Evolutionary conservation across 2,113 vertebrate species (phyloP).

Genomic region (Mus pahari): DNA sequence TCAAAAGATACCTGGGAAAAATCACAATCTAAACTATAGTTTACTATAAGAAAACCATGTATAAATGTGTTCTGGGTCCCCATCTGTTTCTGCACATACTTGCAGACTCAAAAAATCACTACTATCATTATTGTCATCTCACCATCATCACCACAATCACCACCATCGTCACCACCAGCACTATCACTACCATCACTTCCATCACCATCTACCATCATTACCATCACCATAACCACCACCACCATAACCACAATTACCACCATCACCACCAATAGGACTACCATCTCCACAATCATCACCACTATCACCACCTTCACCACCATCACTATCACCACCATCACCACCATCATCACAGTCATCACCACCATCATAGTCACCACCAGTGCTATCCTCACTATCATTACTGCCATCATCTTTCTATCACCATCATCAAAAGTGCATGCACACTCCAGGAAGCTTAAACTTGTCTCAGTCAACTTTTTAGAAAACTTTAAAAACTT

Average conservation of each 20-base stretch:
- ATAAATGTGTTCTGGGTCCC: not conserved
- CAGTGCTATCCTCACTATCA: too few relatives aligned
- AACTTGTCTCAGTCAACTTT: not conserved
- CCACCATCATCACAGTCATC: not conserved
- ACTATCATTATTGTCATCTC: not conserved
- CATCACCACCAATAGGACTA: not conserved
- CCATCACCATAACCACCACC: too few relatives aligned
- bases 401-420: not conserved
- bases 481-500: not conserved
- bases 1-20: not conserved
- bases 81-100: accelerated
- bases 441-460: too few relatives aligned
- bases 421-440: not conserved
- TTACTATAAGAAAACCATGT: not conserved
- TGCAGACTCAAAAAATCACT: not conserved
- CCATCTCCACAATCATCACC: accelerated
- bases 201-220: not conserved
- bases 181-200: accelerated
- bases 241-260: accelerated
- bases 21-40: not conserved
- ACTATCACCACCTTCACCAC: not conserved
- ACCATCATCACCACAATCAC: not conserved
- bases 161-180: accelerated
- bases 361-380: not conserved
- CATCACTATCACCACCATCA: not conserved